phyloP scores from a whole-genome alignment of 2,797 vertebrate genomes.

The Notolepis coatsorum region DNA sequence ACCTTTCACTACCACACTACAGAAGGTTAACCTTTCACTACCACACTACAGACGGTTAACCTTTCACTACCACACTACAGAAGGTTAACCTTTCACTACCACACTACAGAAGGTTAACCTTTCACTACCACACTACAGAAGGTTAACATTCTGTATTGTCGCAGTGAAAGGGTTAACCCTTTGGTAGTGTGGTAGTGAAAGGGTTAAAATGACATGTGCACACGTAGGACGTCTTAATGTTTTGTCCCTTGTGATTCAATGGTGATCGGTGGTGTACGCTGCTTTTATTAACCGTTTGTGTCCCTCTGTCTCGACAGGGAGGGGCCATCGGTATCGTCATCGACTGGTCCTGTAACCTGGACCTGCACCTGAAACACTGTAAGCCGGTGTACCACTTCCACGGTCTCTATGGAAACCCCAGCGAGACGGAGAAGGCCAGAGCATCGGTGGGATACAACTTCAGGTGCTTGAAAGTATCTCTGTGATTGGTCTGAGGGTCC shows the following conservation, averaged over 20 bases:
- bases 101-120: too few species aligned
- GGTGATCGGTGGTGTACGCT: neutral
- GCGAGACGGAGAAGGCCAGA: constrained; percentile 58
- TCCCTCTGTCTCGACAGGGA: constrained; percentile 80
- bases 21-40: too few species aligned
- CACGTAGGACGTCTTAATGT: neutral
- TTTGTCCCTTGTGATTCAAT: neutral
- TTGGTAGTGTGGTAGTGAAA: too few species aligned
- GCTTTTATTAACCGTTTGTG: neutral
- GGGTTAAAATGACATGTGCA: neutral
- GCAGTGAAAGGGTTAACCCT: too few species aligned
- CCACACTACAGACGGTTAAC: too few species aligned
- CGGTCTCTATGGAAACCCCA: constrained; percentile 86
- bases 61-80: too few species aligned
- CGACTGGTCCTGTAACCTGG: constrained; percentile 94
- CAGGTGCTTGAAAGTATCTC: constrained; percentile 78
- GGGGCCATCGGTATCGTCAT: constrained; percentile 92
- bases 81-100: too few species aligned
- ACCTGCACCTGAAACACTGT: constrained; percentile 83
- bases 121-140: too few species aligned
- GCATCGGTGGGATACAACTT: constrained; percentile 95
- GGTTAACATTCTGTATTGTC: too few species aligned
- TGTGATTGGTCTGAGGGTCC: neutral
- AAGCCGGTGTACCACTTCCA: constrained; percentile 90
- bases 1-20: too few species aligned